phyloP scores from a whole-genome alignment of 2,797 vertebrate genomes.

The Micromesistius poutassou region DNA sequence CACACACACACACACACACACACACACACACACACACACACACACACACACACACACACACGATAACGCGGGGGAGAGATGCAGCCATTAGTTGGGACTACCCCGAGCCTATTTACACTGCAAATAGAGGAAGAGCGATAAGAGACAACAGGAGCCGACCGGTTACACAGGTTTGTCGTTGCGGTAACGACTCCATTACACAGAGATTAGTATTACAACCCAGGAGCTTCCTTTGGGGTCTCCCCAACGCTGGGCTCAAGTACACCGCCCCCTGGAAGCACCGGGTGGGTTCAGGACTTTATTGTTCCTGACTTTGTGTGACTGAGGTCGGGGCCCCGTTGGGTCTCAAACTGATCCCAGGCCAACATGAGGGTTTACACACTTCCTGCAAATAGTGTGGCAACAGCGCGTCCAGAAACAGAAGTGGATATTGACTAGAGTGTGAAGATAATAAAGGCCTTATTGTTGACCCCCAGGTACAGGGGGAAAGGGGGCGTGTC shows the following conservation, averaged over 20 bases:
- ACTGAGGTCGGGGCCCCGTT: no score
- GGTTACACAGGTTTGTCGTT: neutral
- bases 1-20: no score
- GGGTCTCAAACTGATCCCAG: no score
- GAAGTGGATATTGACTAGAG: neutral
- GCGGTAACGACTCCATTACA: neutral
- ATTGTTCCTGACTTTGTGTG: no score
- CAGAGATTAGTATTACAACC: neutral
- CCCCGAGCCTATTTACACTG: neutral
- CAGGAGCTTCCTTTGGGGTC: neutral
- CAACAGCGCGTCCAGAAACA: neutral
- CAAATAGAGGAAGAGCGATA: neutral
- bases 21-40: no score
- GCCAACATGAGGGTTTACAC: no score
- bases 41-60: no score
- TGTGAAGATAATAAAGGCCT: neutral
- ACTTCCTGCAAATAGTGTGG: neutral
- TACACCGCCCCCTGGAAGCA: neutral
- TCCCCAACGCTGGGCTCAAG: neutral
- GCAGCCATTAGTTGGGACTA: neutral
- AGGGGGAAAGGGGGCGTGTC: neutral
- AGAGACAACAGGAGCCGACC: neutral
- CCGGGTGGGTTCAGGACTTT: no score
- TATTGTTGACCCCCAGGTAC: neutral
- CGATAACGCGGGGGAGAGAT: no score